Base-by-base conservation (phyloP, 2,888 invertebrate species). In the Argyra leucocephala region DNA sequence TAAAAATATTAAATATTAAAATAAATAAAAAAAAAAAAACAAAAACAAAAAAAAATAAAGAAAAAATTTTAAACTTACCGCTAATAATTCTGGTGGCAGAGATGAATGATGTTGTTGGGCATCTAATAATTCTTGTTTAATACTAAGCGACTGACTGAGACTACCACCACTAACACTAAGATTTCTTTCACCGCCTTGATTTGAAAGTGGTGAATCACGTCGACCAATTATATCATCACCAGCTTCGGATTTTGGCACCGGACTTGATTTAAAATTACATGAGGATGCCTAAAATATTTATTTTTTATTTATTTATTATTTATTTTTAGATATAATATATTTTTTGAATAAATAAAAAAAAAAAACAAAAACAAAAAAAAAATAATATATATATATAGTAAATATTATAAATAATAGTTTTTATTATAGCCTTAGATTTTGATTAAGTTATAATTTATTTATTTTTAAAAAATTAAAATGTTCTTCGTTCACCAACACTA, bases 231-330 rank as follows among this genome's bases (percentile, higher is more conserved):
- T 73, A 24, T 21, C 60, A 70, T 79, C 79, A 73, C 79, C 80
- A 64, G 76, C 75, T 71, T 79, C 79, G 74, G 85, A 82, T 82
- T 86, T 86, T 82, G 85, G 85, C 81, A 83, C 78, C 73, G 84
- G 84, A 81, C 83, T 85, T 80, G 84, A 83, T 82, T 85, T 86
- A 78, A 83, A 86, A 82, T 85, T 85, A 82, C 82, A 82, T 74
- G 83, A 82, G 72, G 84, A 82, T 78, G 84, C 82, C 86, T 86
- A 79, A 75, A 70, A 62, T 64, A 26, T 61, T 23, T 3, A 65
- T 2, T 61, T 36, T 5, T n/a, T n/a, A n/a, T n/a, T n/a, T n/a
- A n/a, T n/a, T n/a, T n/a, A n/a, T n/a, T n/a, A n/a, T n/a, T n/a
- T n/a, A n/a, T n/a, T n/a, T n/a, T n/a, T n/a, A n/a, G n/a, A n/a